Evolutionary conservation across 2,113 vertebrate species (phyloP).

Genomic region (Malurus elegans): DNA sequence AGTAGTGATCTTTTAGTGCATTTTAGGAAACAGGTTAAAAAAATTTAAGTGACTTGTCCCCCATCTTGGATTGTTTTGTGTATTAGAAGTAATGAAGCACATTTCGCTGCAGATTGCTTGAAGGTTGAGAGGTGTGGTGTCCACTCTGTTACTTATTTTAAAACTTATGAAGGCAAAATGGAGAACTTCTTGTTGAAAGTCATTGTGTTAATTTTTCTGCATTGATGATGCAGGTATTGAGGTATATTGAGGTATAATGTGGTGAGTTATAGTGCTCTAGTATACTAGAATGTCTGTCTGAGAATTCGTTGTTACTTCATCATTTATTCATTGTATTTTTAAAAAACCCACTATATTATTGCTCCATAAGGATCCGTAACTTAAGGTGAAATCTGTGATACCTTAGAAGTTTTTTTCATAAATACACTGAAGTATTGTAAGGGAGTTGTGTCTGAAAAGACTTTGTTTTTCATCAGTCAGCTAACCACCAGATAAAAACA

Average conservation of each 20-base stretch:
- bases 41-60: background rate
- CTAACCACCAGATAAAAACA: background rate
- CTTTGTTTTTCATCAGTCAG: background rate
- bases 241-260: background rate
- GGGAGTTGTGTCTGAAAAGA: background rate
- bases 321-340: background rate
- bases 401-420: background rate
- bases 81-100: background rate
- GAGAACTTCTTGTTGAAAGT: background rate
- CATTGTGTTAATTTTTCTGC: accelerated
- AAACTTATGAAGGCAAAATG: background rate
- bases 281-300: background rate
- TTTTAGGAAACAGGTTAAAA: background rate
- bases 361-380: background rate
- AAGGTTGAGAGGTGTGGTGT: background rate
- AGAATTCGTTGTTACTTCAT: background rate
- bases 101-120: background rate
- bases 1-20: background rate
- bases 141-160: background rate
- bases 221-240: background rate
- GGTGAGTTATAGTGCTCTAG: background rate
- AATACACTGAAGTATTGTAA: background rate
- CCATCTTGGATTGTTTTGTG: background rate
- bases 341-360: accelerated
- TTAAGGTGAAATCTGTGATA: background rate